Evolutionary conservation across 2,797 vertebrate species (phyloP).

Genomic region (Takifugu rubripes): DNA sequence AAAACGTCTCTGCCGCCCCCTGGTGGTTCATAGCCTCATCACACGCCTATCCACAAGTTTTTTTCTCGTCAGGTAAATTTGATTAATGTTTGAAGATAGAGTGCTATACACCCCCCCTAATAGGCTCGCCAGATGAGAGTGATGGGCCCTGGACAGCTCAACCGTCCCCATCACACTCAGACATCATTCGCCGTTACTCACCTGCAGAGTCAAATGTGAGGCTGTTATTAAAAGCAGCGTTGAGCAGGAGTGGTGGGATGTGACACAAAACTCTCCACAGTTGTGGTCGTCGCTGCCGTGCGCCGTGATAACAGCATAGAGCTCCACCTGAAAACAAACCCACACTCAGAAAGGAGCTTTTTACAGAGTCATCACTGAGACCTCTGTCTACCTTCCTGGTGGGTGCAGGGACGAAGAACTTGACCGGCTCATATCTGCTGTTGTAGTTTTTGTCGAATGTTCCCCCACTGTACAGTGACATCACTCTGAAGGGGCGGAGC

Average conservation of each 20-base stretch:
- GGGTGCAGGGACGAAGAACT: conserved; percentile 59
- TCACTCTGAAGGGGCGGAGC: conserved; percentile 63
- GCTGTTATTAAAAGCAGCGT: conserved; percentile 66
- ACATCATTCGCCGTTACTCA: conserved; percentile 23
- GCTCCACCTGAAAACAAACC: conserved; percentile 70
- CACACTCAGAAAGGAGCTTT: background rate
- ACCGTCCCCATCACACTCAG: too few species aligned
- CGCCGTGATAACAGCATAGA: conserved; percentile 78
- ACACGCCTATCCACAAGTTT: too few species aligned
- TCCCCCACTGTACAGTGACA: conserved; percentile 70
- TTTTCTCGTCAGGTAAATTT: too few species aligned
- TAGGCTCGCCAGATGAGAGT: too few species aligned
- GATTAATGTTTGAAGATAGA: too few species aligned
- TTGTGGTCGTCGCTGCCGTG: conserved; percentile 77
- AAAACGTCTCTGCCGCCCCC: too few species aligned
- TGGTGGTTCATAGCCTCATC: too few species aligned
- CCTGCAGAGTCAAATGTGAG: conserved; percentile 74
- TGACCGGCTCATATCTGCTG: conserved; percentile 64
- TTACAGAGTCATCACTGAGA: background rate
- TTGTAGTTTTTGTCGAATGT: conserved; percentile 79
- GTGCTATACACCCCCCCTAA: too few species aligned
- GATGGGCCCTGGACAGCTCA: too few species aligned
- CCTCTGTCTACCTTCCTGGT: conserved; percentile 66
- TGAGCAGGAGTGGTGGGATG: conserved; percentile 77
- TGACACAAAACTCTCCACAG: conserved; percentile 80